Conservation (phyloP, 2,113 vertebrate species). For the Labeo rohita region DNA sequence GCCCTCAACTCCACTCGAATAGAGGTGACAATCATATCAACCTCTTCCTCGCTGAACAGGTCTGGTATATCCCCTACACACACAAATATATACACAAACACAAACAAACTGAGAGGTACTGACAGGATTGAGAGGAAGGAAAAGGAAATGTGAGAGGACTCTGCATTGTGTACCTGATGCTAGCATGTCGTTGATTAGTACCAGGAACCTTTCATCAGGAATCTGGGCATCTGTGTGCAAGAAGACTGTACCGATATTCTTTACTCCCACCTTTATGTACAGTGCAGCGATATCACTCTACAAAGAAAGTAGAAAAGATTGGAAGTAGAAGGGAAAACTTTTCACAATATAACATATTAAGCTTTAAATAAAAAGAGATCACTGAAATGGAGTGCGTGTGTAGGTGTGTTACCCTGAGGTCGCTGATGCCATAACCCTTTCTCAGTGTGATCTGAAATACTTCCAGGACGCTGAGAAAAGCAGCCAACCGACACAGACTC, state of each 20-base stretch:
- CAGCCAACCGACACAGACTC: slow-evolving; percentile 75
- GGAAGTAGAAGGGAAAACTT: not conserved
- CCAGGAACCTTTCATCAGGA: slow-evolving; percentile 76
- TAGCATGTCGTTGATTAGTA: slow-evolving; percentile 77
- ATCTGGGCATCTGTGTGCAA: slow-evolving; percentile 76
- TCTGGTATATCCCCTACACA: slow-evolving; percentile 74
- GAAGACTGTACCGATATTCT: slow-evolving; percentile 76
- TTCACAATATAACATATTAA: slow-evolving; percentile 35
- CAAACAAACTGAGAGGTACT: not conserved
- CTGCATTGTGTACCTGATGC: slow-evolving; percentile 68
- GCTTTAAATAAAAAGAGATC: slow-evolving; percentile 1
- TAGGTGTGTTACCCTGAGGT: slow-evolving; percentile 72
- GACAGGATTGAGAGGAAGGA: not conserved
- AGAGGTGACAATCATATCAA: slow-evolving; percentile 74
- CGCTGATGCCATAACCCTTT: slow-evolving; percentile 79
- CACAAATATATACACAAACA: not conserved
- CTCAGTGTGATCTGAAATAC: slow-evolving; percentile 79
- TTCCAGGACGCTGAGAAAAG: slow-evolving; percentile 77
- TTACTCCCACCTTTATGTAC: slow-evolving; percentile 80
- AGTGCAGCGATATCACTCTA: slow-evolving; percentile 79
- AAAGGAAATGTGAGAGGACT: not conserved
- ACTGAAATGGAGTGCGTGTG: not conserved
- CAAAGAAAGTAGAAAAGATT: slow-evolving; percentile 23
- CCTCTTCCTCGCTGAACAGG: slow-evolving; percentile 77
- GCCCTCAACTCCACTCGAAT: slow-evolving; percentile 76